A percentile compares a stretch with the other conserved stretches of the same genome.
Conservation (phyloP, 2,888 invertebrate genomes). For the Periphyllus acericola region DNA sequence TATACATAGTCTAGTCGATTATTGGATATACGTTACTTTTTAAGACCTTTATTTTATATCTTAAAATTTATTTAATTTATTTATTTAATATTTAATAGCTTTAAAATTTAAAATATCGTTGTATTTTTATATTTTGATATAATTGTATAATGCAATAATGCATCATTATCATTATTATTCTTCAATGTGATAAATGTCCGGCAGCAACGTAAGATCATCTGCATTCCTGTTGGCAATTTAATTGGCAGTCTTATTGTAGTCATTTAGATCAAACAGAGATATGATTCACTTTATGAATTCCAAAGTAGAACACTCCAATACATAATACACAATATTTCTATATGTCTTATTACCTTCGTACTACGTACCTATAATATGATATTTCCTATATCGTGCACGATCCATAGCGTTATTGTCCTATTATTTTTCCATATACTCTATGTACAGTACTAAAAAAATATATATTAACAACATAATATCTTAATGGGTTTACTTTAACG, state of each 20-base stretch:
- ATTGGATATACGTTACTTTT: too few species aligned
- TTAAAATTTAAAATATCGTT: background rate
- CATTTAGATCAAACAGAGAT: constrained; percentile 4
- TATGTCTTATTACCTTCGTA: too few species aligned
- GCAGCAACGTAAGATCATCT: constrained; percentile 6
- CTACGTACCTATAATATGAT: background rate
- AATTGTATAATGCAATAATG: too few species aligned
- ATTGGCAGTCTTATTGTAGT: background rate
- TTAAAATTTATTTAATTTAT: too few species aligned
- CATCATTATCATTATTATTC: background rate
- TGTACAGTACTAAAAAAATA: too few species aligned
- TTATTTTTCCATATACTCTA: background rate
- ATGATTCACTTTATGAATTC: constrained; percentile 35
- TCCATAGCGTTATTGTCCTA: background rate
- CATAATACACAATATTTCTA: background rate
- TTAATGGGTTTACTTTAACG: background rate
- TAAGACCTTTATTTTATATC: too few species aligned
- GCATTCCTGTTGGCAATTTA: constrained; percentile 14
- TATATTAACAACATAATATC: too few species aligned
- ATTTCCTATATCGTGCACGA: background rate
- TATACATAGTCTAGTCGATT: too few species aligned
- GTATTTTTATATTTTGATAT: background rate
- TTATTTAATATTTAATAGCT: too few species aligned
- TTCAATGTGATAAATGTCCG: background rate
- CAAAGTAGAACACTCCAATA: background rate